phyloP scores from a whole-genome alignment of 2,113 vertebrate genomes.

The Halcyon senegalensis region DNA sequence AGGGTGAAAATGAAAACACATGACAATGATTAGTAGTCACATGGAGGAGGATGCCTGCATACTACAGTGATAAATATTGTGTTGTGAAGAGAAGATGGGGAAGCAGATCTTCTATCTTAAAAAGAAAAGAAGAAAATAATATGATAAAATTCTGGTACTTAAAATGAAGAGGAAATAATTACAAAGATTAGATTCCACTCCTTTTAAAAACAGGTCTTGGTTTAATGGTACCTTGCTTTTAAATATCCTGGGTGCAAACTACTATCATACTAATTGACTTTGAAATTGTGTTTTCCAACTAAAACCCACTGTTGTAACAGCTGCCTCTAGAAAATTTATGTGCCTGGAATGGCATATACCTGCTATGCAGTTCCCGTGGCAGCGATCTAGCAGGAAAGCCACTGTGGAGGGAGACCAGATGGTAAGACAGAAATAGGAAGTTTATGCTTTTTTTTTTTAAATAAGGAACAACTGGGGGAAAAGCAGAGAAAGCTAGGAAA shows the following conservation, averaged over 20 bases:
- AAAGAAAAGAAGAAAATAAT: background rate
- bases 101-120: background rate
- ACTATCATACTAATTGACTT: background rate
- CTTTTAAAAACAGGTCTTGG: background rate
- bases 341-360: background rate
- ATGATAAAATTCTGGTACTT: background rate
- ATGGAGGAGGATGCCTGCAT: background rate
- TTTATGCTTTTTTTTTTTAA: background rate
- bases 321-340: constrained; percentile 7
- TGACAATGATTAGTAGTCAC: background rate
- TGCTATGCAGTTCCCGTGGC: background rate
- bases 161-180: background rate
- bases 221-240: background rate
- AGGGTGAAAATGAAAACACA: background rate
- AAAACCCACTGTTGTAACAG: background rate
- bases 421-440: constrained; percentile 41
- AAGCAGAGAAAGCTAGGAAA: background rate
- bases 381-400: background rate
- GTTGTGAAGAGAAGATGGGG: background rate
- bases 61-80: background rate
- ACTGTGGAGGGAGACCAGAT: constrained; percentile 25
- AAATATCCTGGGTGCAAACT: background rate
- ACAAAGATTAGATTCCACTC: background rate
- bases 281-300: constrained; percentile 7
- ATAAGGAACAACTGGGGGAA: background rate